Evolutionary conservation across 2,888 invertebrate species (phyloP), one percentile per base, ranked within the genome.

Genomic region (Leptura quadrifasciata): DNA sequence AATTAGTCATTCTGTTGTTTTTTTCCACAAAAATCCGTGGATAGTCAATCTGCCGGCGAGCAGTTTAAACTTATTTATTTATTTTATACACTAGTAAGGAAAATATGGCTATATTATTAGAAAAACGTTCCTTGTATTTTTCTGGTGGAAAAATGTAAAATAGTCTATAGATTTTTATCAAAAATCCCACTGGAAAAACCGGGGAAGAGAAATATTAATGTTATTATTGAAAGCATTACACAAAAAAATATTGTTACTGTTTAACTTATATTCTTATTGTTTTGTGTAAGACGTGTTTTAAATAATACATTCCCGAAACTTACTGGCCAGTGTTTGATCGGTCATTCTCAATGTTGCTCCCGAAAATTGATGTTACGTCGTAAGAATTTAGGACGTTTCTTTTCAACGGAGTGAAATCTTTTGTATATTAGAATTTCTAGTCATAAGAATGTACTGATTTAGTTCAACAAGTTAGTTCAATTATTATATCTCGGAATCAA

Each of bases 381-480:
- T 9, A 35, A 20, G 9, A 69, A 21, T 35, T 52, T 71, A 24
- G 18, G 18, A 63, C 65, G 67, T 71, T 20, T 65, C 57, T 78
- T 76, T 75, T 57, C 35, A 47, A 72, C 75, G 72, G 70, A 70
- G 75, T 78, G 79, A 76, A 80, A 83, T 80, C 80, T 81, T 81
- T 81, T 84, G 81, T 84, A 84, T 78, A 80, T 85, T 88, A 87
- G 86, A 84, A 85, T 87, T 86, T 88, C 88, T 88, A 88, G 88
- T 88, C 88, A 88, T 87, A 88, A 87, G 87, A 87, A 86, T 87
- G 88, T 88, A 86, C 88, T 87, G 87, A 87, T 79, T 83, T 85
- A 86, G 84, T 86, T 86, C 84, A 85, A 83, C 82, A 82, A 84
- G 81, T 85, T 85, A 84, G 83, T 84, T 85, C 81, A 82, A 84